Evolutionary conservation across 1,140 invertebrate genomes (phyloP), one percentile per base, ranked within the genome.

Genomic region (Drosophila sproati): DNA sequence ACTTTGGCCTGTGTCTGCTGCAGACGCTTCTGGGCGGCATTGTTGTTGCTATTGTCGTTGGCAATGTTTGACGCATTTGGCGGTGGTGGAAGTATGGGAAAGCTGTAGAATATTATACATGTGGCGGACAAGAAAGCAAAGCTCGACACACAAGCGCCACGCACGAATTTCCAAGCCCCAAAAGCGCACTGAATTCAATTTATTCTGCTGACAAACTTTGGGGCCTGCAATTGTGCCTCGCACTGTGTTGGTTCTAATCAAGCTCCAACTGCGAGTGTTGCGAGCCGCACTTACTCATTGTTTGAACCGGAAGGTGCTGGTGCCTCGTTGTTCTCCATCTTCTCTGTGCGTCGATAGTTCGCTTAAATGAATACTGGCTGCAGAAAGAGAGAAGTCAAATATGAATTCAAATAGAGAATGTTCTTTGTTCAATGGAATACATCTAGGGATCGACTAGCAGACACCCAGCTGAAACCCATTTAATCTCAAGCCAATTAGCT

Each of bases 1-100:
- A 99, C 98, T 93, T 99, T 97, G 51, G 97, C 97, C 93, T 99
- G 98, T 51, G 98, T 98, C 93, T 99, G 98, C 89, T 99, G 98
- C 82, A 99, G 93, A 78, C 97, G 95, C 93, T 98, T 98, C 35
- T 94, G 94, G 75, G 94, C 93, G 8, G 77, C 89, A 60, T 90
- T 90, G 61, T 91, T 91, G 64, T 82, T 90, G 69, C 60, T 80
- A 41, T 80, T 77, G 51, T 77, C 55, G 55, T 31, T 10, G 10
- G 80, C 56, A 32, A 68, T 35, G 39, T 75, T 82, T 55, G 62
- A 41, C 20, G 71, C 59, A 48, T 77, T 82, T 29, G 91, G 90
- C 64, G 92, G 92, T 63, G 92, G 92, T 73, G 92, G 92, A 81
- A 93, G 77, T 82, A 83, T 73, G 78, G 92, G 92, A 92, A 92